Evolutionary conservation across 1,140 invertebrate genomes (phyloP), one percentile per base, ranked within the genome.

Genomic region (Saxidomus purpurata): DNA sequence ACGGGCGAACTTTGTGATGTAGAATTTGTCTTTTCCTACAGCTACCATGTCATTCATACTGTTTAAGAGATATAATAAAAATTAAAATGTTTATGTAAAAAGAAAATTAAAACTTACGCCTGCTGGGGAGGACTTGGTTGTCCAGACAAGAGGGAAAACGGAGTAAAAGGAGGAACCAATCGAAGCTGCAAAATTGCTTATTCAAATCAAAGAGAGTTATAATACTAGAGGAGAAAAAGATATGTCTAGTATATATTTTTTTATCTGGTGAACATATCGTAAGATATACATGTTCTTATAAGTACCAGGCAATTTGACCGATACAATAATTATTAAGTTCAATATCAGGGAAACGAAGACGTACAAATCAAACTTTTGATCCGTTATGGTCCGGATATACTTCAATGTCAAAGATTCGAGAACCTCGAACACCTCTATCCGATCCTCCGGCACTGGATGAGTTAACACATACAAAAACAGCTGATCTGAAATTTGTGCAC

Each of bases 21-120:
- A 85, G 17, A 85, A 85, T 34, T 85, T 55, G 47, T 85, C 63
- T 31, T 55, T 69, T 6, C 82, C 82, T 6, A 85, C 67, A 22
- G 47, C 82, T 1, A 85, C 82, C 34, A 85, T 28, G 36, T 85
- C 43, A 22, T 85, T 85, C 82, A 85, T 85, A 55, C 82, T 85
- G 31, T 77, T 69, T 13, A 49, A 15, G n/a, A 8, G n/a, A 9
- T 8, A 22, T 63, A n/a, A 63, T 63, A 25, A 8, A 63, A 25
- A 9, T 8, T 9, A 22, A n/a, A n/a, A n/a, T n/a, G n/a, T n/a
- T n/a, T n/a, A n/a, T 11, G 25, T 9, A 67, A 25, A 8, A n/a
- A n/a, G n/a, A n/a, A n/a, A n/a, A n/a, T n/a, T n/a, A n/a, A n/a
- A n/a, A n/a, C n/a, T n/a, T n/a, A n/a, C n/a, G n/a, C n/a, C n/a